Conservation (phyloP, 1,140 invertebrate species). For the Drosophila carrolli region DNA sequence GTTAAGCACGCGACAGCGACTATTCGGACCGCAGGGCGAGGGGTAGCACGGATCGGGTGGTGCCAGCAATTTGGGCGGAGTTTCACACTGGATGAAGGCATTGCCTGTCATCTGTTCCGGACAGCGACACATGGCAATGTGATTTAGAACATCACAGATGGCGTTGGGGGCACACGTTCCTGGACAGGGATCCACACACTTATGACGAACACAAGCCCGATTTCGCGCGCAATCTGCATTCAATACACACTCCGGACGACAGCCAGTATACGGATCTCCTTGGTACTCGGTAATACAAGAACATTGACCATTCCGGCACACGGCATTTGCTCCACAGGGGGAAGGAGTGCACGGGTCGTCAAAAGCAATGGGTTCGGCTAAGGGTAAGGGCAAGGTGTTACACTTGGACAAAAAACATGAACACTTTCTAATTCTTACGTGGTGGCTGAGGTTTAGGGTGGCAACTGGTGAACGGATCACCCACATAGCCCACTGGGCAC, state of each 20-base stretch:
- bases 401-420: background rate
- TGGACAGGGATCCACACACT: slow-evolving; percentile 88
- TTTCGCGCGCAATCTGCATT: slow-evolving; percentile 86
- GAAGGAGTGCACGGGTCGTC: slow-evolving; percentile 88
- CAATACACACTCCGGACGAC: slow-evolving; percentile 75
- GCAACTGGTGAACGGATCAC: slow-evolving; percentile 87
- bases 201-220: slow-evolving; percentile 87
- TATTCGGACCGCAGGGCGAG: slow-evolving; percentile 87
- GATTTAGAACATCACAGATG: slow-evolving; percentile 88
- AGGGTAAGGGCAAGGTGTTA: slow-evolving; percentile 62
- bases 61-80: slow-evolving; percentile 66
- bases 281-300: slow-evolving; percentile 86
- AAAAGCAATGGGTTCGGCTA: slow-evolving; percentile 70
- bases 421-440: slow-evolving; percentile 44
- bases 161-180: slow-evolving; percentile 89
- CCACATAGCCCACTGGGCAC: slow-evolving; percentile 88
- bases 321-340: slow-evolving; percentile 89
- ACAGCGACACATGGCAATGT: slow-evolving; percentile 88
- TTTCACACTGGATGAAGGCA: slow-evolving; percentile 75
- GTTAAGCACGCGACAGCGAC: slow-evolving; percentile 85
- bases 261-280: slow-evolving; percentile 85
- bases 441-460: slow-evolving; percentile 58
- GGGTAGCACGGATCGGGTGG: slow-evolving; percentile 86
- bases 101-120: slow-evolving; percentile 85
- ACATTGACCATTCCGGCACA: slow-evolving; percentile 88